Evolutionary conservation across 2,113 vertebrate genomes (phyloP).

Genomic region (Leptobrachium leishanense): DNA sequence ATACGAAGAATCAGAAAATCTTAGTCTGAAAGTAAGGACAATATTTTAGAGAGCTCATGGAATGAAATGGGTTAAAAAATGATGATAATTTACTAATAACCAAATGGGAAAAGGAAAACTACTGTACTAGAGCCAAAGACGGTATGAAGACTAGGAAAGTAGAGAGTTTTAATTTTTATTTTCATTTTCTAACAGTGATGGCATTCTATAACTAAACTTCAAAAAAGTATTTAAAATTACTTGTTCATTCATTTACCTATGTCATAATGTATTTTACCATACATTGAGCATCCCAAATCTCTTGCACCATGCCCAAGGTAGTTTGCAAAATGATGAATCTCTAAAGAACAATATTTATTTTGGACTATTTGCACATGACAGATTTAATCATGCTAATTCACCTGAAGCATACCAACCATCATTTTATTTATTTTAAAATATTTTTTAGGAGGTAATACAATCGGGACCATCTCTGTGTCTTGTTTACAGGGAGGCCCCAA

Average conservation of each 20-base stretch:
- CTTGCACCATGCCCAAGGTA: conserved; percentile 45
- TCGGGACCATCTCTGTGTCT: conserved; percentile 64
- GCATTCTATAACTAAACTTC: too few species aligned
- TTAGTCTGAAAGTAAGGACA: too few species aligned
- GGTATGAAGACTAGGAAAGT: too few species aligned
- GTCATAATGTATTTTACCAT: conserved; percentile 1
- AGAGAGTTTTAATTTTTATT: too few species aligned
- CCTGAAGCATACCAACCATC: conserved; percentile 72
- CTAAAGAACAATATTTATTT: conserved; percentile 69
- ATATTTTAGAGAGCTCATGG: too few species aligned
- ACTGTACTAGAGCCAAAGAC: too few species aligned
- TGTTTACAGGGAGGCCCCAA: conserved; percentile 62
- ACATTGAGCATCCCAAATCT: conserved; percentile 15
- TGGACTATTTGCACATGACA: conserved; percentile 72
- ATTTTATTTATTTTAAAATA: conserved; percentile 73
- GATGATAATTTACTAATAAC: too few species aligned
- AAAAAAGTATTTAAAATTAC: too few species aligned
- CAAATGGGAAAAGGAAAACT: too few species aligned
- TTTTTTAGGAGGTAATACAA: conserved; percentile 69
- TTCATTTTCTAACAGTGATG: too few species aligned
- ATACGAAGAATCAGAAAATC: too few species aligned
- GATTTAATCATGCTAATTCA: conserved; percentile 75
- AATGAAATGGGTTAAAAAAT: too few species aligned
- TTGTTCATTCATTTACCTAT: not conserved
- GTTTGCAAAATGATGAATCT: conserved; percentile 57